Conservation (phyloP, 2,888 invertebrate genomes). For the Unio delphinus region DNA sequence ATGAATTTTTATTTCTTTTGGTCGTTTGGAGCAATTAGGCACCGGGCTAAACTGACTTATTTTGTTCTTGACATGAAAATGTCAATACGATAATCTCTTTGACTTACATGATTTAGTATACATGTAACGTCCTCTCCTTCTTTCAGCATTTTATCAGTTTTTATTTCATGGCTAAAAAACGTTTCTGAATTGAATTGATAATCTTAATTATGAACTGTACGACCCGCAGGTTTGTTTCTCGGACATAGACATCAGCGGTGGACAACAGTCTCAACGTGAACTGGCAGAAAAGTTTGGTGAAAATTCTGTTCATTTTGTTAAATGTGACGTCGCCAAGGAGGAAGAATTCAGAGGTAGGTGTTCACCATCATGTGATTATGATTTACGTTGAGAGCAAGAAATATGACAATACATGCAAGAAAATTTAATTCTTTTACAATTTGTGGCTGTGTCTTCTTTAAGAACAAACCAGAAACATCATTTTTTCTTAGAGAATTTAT, state of each 20-base stretch:
- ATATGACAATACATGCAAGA: not conserved
- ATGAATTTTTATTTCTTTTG: no score
- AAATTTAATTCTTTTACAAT: not conserved
- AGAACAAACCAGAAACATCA: not conserved
- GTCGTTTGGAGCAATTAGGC: no score
- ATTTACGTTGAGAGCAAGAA: not conserved
- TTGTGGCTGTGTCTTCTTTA: not conserved
- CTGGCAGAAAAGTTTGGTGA: conserved; percentile 42
- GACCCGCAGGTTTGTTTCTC: conserved; percentile 51
- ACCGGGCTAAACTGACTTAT: no score
- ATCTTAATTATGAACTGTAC: not conserved
- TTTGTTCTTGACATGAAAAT: no score
- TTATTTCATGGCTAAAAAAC: no score
- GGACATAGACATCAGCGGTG: conserved; percentile 44
- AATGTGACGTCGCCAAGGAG: conserved; percentile 54
- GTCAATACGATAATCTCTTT: no score
- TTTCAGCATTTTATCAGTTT: no score
- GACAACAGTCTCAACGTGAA: conserved; percentile 34
- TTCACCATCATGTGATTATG: no score
- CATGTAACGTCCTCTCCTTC: no score
- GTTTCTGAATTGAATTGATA: no score
- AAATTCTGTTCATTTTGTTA: conserved; percentile 41
- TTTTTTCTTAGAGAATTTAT: no score
- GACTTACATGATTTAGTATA: no score
- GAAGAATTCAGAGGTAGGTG: conserved; percentile 43